Percentiles rank a stretch among this genome's conserved stretches.
Conservation (phyloP, 2,888 invertebrate genomes). For the Digitonthophagus gazella region DNA sequence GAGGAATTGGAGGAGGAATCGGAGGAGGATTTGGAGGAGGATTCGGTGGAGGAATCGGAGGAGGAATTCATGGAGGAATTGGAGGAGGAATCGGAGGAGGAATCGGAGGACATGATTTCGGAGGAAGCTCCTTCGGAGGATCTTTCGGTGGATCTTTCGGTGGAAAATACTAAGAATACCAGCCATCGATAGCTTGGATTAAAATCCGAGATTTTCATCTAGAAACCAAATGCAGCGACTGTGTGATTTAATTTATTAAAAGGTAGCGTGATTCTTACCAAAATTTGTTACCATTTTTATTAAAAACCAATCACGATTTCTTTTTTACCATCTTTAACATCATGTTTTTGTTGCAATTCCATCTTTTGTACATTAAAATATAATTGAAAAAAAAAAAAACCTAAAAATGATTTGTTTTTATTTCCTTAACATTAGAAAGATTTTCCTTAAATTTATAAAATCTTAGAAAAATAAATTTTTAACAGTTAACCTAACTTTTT, state of each 20-base stretch:
- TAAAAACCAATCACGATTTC: conserved; percentile 2
- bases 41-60: conserved; percentile 7
- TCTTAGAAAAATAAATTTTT: too few relatives aligned
- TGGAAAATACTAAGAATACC: conserved; percentile 19
- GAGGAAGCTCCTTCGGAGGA: conserved; percentile 9
- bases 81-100: conserved; percentile 9
- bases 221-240: conserved; percentile 20
- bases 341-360: conserved; percentile 9
- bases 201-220: conserved; percentile 22
- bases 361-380: conserved; percentile 11
- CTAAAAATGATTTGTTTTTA: background rate
- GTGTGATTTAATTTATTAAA: conserved; percentile 1
- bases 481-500: too few relatives aligned
- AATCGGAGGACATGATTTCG: conserved; percentile 6
- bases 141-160: conserved; percentile 10
- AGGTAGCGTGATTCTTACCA: conserved; percentile 4
- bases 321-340: background rate
- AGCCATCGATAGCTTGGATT: conserved; percentile 22
- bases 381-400: background rate
- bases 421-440: too few relatives aligned
- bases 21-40: conserved; percentile 15
- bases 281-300: background rate
- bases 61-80: background rate
- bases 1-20: conserved; percentile 17
- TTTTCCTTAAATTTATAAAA: too few relatives aligned